These are phyloP conservation scores for Drosophila pseudoananassae DNA, from an alignment of 1,140 invertebrate genomes.

Conservation along the genomic window DNA sequence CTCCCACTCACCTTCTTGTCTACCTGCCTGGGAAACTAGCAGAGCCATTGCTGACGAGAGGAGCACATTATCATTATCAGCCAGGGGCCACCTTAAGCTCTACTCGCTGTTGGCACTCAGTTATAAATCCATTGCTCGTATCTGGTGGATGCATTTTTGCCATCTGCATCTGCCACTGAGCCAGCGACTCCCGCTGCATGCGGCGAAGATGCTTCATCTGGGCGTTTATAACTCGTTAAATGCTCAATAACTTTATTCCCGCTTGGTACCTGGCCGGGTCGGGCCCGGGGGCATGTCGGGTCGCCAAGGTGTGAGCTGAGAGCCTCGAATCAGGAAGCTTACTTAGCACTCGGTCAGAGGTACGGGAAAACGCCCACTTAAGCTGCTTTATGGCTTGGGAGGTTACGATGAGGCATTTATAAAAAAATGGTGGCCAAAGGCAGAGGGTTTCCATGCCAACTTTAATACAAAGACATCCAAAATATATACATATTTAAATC, in stretches of 20 bases:
- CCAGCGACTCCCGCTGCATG: conserved; percentile 27
- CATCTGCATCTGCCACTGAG: conserved; percentile 53
- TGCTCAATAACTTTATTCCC: conserved; percentile 75
- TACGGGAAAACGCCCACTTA: conserved; percentile 23
- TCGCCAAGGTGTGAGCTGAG: conserved; percentile 36
- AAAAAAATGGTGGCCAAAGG: background rate
- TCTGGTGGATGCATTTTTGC: conserved; percentile 55
- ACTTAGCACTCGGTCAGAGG: conserved; percentile 33
- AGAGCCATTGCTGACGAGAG: conserved; percentile 46
- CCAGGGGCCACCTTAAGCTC: conserved; percentile 40
- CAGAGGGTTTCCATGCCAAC: background rate
- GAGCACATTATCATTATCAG: conserved; percentile 80
- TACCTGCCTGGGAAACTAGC: conserved; percentile 1
- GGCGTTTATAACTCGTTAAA: conserved; percentile 75
- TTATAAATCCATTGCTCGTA: conserved; percentile 67
- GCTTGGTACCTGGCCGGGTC: conserved; percentile 8
- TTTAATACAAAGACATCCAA: background rate
- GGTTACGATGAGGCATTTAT: conserved; percentile 1
- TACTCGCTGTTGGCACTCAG: conserved; percentile 63
- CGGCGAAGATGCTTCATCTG: conserved; percentile 32
- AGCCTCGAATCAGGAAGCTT: conserved; percentile 45
- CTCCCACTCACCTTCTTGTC: no score
- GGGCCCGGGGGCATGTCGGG: conserved; percentile 15
- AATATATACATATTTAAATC: background rate
- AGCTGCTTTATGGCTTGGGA: conserved; percentile 6